These are phyloP conservation scores for Peromyscus melanophrys DNA, from an alignment of 2,797 vertebrate genomes.

Conservation along the genomic window DNA sequence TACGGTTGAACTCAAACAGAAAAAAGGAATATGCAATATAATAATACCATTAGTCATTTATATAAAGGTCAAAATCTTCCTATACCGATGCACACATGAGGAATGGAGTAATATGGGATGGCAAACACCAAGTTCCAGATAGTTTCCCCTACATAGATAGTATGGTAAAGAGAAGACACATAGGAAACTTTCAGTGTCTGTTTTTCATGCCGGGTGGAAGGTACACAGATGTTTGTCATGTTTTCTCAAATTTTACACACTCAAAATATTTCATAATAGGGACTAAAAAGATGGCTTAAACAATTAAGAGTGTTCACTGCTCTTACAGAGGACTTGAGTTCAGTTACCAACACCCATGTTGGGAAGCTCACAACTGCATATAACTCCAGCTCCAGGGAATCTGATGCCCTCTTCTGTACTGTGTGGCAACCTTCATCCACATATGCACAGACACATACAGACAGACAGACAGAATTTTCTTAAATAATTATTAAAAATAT, in stretches of 20 bases:
- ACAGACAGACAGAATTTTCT: background rate
- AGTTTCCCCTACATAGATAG: background rate
- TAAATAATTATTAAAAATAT: background rate
- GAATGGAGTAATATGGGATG: background rate
- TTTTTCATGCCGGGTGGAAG: background rate
- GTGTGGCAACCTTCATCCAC: background rate
- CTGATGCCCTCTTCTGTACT: background rate
- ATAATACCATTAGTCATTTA: background rate
- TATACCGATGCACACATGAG: background rate
- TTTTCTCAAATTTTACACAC: background rate
- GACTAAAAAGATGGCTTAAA: background rate
- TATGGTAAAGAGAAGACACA: background rate
- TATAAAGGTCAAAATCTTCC: background rate
- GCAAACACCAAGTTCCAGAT: background rate
- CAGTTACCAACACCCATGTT: background rate
- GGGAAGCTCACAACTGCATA: background rate
- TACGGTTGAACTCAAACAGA: background rate
- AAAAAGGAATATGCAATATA: background rate
- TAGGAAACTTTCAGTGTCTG: background rate
- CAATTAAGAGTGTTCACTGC: background rate
- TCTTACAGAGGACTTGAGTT: background rate
- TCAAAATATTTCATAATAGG: background rate
- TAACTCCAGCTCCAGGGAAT: background rate
- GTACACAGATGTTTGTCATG: background rate
- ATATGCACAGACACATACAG: too few relatives aligned